Percentiles rank a stretch among this genome's conserved stretches.
Evolutionary conservation across 2,113 vertebrate genomes (phyloP).

Genomic region (Sigmodon hispidus): DNA sequence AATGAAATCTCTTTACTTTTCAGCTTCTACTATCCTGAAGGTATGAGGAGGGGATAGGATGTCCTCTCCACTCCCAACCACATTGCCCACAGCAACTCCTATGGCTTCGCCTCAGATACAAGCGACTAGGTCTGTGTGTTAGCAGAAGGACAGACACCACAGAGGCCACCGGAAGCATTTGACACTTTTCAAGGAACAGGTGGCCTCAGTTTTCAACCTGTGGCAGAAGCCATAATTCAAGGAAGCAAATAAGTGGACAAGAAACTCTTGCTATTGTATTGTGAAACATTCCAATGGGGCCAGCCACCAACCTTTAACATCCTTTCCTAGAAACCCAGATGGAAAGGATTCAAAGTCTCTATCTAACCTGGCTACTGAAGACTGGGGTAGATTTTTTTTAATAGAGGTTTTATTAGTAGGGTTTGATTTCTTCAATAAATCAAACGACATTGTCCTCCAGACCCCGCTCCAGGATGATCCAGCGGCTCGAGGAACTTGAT

Average conservation of each 20-base stretch:
- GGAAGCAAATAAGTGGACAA: constrained; percentile 34
- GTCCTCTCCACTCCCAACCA: background rate
- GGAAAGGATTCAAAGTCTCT: background rate
- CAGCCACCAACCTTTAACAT: constrained; percentile 15
- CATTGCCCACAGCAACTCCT: background rate
- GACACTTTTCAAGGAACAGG: constrained; percentile 49
- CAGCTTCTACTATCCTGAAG: background rate
- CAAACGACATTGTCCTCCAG: background rate
- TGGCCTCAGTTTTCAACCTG: constrained; percentile 56
- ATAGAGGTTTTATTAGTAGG: background rate
- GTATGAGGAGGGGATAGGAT: background rate
- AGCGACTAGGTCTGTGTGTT: background rate
- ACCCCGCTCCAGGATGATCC: background rate
- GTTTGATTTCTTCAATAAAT: background rate
- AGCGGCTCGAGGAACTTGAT: background rate
- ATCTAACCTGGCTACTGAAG: background rate
- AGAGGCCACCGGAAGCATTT: constrained; percentile 40
- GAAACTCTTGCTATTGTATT: background rate
- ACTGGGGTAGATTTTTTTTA: background rate
- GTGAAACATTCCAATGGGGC: background rate
- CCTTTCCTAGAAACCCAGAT: background rate
- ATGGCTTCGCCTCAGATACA: background rate
- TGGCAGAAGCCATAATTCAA: constrained; percentile 40
- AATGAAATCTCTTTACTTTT: constrained; percentile 10
- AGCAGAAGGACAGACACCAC: background rate